phyloP scores from a whole-genome alignment of 2,888 invertebrate genomes.

The Cheilosia impressa region DNA sequence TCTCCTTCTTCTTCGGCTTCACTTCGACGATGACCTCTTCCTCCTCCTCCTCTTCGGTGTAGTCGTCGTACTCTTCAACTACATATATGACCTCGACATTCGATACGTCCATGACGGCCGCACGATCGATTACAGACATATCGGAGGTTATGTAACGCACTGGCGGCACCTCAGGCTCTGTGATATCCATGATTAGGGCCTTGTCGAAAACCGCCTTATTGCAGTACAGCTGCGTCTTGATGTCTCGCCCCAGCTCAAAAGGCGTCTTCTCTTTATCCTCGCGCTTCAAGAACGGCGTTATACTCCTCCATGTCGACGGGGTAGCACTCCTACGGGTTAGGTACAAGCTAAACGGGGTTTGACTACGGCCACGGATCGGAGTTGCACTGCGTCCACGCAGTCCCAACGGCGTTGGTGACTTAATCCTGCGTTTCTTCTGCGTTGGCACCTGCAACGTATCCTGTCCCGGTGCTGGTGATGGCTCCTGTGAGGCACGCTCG shows the following conservation, averaged over 20 bases:
- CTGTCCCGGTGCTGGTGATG: slow-evolving; percentile 79
- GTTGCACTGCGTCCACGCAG: slow-evolving; percentile 83
- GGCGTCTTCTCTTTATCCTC: slow-evolving; percentile 84
- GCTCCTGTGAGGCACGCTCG: slow-evolving; percentile 80
- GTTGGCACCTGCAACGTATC: slow-evolving; percentile 82
- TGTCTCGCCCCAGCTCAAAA: slow-evolving; percentile 82
- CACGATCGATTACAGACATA: slow-evolving; percentile 83
- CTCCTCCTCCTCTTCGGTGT: slow-evolving; percentile 79
- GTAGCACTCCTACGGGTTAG: slow-evolving; percentile 83
- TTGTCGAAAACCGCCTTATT: slow-evolving; percentile 83
- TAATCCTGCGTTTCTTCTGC: slow-evolving; percentile 82
- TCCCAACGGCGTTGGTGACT: slow-evolving; percentile 83
- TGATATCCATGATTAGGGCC: slow-evolving; percentile 83
- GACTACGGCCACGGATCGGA: slow-evolving; percentile 83
- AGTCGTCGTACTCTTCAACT: slow-evolving; percentile 83
- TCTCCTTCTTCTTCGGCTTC: slow-evolving; percentile 81
- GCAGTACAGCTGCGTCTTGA: slow-evolving; percentile 81
- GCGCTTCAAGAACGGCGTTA: slow-evolving; percentile 83
- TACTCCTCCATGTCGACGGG: slow-evolving; percentile 83
- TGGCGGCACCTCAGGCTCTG: slow-evolving; percentile 81
- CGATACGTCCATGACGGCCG: slow-evolving; percentile 84
- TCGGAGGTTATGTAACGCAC: slow-evolving; percentile 84
- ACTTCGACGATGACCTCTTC: slow-evolving; percentile 80
- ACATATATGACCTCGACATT: slow-evolving; percentile 84
- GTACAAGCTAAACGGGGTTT: slow-evolving; percentile 82